A percentile compares a stretch with the other conserved stretches of the same genome.
Conservation (phyloP, 2,888 invertebrate species). For the Noctua fimbriata region DNA sequence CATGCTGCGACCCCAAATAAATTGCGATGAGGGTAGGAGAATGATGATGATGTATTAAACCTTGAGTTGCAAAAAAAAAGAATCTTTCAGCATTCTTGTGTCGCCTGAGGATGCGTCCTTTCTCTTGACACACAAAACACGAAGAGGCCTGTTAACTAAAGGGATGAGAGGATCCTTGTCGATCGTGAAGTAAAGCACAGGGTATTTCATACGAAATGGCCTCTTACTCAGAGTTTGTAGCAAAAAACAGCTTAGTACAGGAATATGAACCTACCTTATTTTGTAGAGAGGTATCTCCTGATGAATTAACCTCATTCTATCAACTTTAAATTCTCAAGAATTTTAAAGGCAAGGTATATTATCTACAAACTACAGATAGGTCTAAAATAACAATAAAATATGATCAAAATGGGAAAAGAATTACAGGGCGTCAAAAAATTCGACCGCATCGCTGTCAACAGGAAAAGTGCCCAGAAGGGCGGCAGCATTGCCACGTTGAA, state of each 20-base stretch:
- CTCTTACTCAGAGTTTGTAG: not conserved
- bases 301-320: not conserved
- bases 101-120: not conserved
- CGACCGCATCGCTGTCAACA: too few species aligned
- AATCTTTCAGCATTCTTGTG: not conserved
- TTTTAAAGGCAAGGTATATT: not conserved
- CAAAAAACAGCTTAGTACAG: not conserved
- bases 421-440: too few species aligned
- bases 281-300: not conserved
- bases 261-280: not conserved
- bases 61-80: not conserved
- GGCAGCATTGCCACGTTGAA: too few species aligned
- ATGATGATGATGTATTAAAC: not conserved
- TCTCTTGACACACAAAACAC: slow-evolving; percentile 13
- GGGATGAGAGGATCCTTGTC: slow-evolving; percentile 30
- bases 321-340: not conserved
- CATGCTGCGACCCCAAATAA: not conserved
- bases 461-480: too few species aligned
- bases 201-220: not conserved
- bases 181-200: not conserved
- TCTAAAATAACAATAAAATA: too few species aligned
- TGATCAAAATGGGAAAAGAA: too few species aligned
- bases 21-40: not conserved
- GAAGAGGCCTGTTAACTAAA: slow-evolving; percentile 14
- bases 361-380: not conserved